phyloP scores from a whole-genome alignment of 2,113 vertebrate species.

The Mellivora capensis region DNA sequence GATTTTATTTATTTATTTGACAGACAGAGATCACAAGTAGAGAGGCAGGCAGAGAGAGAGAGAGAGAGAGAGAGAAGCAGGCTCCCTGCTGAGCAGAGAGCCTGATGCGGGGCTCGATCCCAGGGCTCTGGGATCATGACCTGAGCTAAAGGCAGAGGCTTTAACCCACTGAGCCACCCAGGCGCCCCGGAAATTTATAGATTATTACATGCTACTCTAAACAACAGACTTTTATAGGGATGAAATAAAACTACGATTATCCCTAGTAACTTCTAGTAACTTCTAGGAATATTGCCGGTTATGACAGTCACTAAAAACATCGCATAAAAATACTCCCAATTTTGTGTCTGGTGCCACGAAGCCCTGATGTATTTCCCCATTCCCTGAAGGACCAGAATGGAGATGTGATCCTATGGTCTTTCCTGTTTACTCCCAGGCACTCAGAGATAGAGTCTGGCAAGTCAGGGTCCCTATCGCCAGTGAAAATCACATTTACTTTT shows the following conservation, averaged over 20 bases:
- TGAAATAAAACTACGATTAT: constrained; percentile 30
- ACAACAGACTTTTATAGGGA: not conserved
- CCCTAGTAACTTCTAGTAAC: too few species aligned
- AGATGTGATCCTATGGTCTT: not conserved
- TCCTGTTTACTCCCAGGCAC: not conserved
- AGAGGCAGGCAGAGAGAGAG: too few species aligned
- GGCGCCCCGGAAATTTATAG: not conserved
- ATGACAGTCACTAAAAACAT: constrained; percentile 27
- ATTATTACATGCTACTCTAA: not conserved
- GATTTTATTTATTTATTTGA: too few species aligned
- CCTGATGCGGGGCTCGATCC: too few species aligned
- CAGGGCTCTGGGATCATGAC: too few species aligned
- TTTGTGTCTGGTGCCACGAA: not conserved
- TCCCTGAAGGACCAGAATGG: not conserved
- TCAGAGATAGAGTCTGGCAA: not conserved
- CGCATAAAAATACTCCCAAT: constrained; percentile 9
- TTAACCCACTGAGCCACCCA: too few species aligned
- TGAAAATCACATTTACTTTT: not conserved
- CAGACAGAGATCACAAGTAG: too few species aligned
- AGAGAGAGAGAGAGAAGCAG: too few species aligned
- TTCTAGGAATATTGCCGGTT: not conserved
- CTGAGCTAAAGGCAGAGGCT: too few species aligned
- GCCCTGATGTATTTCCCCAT: not conserved
- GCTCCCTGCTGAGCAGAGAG: too few species aligned
- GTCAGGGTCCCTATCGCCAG: not conserved